Base-by-base conservation (phyloP, 2,113 vertebrate species). In the Hippocampus barbouri region DNA sequence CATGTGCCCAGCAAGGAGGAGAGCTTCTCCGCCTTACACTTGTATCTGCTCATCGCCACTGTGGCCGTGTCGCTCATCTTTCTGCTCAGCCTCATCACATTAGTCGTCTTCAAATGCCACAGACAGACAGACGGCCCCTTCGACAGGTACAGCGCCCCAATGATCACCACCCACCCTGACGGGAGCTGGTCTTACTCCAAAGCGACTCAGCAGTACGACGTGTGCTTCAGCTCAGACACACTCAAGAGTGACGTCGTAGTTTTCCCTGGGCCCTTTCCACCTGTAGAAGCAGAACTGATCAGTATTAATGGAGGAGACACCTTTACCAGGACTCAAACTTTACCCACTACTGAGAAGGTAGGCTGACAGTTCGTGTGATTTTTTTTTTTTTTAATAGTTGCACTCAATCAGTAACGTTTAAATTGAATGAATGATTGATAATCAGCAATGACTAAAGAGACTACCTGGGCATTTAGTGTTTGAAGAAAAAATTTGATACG, bases 21-120 rank as follows among this genome's bases (percentile, higher is more conserved):
- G 0, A 86, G 85, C 5, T 92, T 94, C 81, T 93, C 91, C 0
- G 49, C 79, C 49, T 84, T 86, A 3, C 94, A 94, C 75, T 79
- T 94, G 61, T 94, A 94, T 70, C 78, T 95, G 80, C 86, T 94
- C 1, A 78, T 90, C 71, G 89, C 91, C 18, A 86, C 94, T 1
- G 90, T 88, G 45, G 91, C 91, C 0, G 80, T 95, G 88, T 95
- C 92, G 1, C 82, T 86, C 64, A 86, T 94, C 79, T 94, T 95
- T 7, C 72, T 88, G 72, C 61, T 89, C 49, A 88, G 78, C 38
- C 78, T 89, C 45, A 57, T 90, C 47, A 82, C 0, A 70, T 76
- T 90, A 76, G 82, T 88, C 68, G 83, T 79, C 49, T 75, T 88
- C 38, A 81, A 68, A 73, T 90, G 89, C 0, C 82, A 85, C 51